Evolutionary conservation across 2,888 invertebrate genomes (phyloP), one percentile per base, ranked within the genome.

Genomic region (Pilophorus perplexus): DNA sequence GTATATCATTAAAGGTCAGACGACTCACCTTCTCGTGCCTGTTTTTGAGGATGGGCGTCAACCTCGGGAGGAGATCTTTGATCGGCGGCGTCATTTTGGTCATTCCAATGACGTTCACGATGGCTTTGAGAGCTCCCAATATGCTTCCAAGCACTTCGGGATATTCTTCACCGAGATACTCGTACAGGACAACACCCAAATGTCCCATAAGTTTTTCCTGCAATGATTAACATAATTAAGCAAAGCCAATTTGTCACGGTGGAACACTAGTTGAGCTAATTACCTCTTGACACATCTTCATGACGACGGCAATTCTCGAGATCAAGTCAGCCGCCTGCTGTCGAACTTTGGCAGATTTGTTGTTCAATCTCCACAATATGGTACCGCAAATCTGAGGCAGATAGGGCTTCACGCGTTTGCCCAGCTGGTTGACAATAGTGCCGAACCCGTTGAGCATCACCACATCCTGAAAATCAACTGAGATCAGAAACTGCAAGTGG

Each of bases 31-130:
- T 85, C 74, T 85, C 85, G 72, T 85, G 93, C 81, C 93, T 87
- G 82, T 99, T 99, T 78, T 99, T 99, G 70, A 99, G 82, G 76
- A 99, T 99, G 0, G 99, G 99, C 1, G 99, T 99, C 38, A 99
- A 81, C 68, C 98, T 83, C 0, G 99, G 99, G 57, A 99, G 80
- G 20, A 99, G 82, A 81, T 99, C 98, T 80, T 99, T 99, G 75
- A 99, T 99, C 1, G 99, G 99, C 3, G 99, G 99, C 2, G 97
- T 99, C 99, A 99, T 99, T 80, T 99, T 98, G 0, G 97, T 97
- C 99, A 99, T 99, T 73, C 99, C 99, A 75, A 99, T 99, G 3
- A 99, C 99, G 78, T 98, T 99, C 3, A 99, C 98, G 73, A 99
- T 99, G 0, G 94, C 94, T 79, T 99, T 99, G n/a, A 99, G 80